A percentile compares a stretch with the other conserved stretches of the same genome.
phyloP scores from a whole-genome alignment of 2,113 vertebrate species.

The Anolis carolinensis region DNA sequence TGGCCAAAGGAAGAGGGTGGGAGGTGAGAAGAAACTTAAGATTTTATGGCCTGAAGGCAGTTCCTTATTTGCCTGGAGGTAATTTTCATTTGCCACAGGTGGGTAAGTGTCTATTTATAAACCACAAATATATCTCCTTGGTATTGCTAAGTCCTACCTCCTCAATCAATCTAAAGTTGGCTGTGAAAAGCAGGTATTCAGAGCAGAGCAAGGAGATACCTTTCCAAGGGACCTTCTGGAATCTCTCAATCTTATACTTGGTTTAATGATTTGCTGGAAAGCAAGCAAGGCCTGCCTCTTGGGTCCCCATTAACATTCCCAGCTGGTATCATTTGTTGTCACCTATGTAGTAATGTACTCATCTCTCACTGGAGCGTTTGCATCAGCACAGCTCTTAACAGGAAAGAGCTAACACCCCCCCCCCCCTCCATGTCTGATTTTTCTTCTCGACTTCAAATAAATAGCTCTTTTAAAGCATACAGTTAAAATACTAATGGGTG shows the following conservation, averaged over 20 bases:
- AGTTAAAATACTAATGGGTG: neutral
- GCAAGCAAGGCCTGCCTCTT: neutral
- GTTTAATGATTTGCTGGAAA: neutral
- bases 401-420: neutral
- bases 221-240: neutral
- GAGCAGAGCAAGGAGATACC: neutral
- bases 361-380: rapidly evolving
- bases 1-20: neutral
- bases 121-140: neutral
- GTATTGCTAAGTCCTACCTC: neutral
- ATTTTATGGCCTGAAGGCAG: neutral
- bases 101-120: neutral
- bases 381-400: neutral
- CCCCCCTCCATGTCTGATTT: neutral
- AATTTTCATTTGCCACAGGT: neutral
- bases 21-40: neutral
- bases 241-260: neutral
- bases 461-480: neutral
- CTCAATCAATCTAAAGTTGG: neutral
- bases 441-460: neutral
- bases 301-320: neutral
- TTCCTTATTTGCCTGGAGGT: neutral
- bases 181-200: neutral
- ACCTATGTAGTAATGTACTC: neutral
- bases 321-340: neutral